Base-by-base conservation (phyloP, 2,797 vertebrate genomes). In the Pangasius mekongensis region DNA sequence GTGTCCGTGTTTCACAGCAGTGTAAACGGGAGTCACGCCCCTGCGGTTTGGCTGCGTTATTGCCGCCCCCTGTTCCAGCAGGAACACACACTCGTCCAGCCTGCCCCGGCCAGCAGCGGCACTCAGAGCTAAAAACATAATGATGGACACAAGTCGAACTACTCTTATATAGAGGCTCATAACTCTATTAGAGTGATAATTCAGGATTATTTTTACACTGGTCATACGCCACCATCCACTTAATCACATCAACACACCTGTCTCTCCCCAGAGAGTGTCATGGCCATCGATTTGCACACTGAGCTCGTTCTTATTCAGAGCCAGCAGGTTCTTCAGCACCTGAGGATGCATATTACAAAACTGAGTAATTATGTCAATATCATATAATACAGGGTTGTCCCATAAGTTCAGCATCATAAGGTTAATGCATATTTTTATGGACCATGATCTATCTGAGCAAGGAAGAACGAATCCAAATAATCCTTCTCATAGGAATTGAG, bases 181-280 rank as follows among this genome's bases (percentile, higher is more conserved):
- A 1, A 47, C 2, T 24, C 54, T 27, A 54, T 43, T 14, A 1
- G 24, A 49, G 33, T 58, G 36, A 84, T 22, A 13, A 39, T 60
- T 56, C 8, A 18, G 74, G 24, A 77, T n/a, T 73, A 43, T 74
- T 74, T 74, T 47, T 43, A 43, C 22, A 56, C 54, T 18, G 54
- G 16, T 56, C 54, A 39, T 8, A 11, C 18, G 18, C 39, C 6
- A 10, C 36, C 11, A 5, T 47, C 10, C 11, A 22, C 74, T 36
- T 8, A 62, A 22, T 43, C 22, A 58, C 18, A 76, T 18, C 56
- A 36, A 94, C 92, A 88, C 96, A 99, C 99, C 98, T 94, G 99
- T 99, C 97, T 99, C 99, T 96, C 99, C 99, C 99, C 99, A 99
- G 92, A 99, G 94, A 18, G 96, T 96, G 94, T 99, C 99, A 36